phyloP scores from a whole-genome alignment of 2,797 vertebrate species.

The Liasis olivaceus region DNA sequence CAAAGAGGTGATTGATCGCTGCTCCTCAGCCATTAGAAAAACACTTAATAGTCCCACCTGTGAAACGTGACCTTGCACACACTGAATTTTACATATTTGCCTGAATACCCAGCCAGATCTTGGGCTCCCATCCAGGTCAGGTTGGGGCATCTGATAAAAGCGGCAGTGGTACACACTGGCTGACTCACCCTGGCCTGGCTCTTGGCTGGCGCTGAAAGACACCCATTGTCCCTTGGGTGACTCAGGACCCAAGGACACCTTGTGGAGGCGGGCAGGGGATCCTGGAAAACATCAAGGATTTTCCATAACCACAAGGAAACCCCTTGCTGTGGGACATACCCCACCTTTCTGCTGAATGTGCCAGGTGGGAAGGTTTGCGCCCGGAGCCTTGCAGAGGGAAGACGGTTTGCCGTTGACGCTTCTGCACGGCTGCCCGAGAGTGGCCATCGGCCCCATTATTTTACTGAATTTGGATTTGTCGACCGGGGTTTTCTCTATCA shows the following conservation, averaged over 20 bases:
- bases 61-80: no score
- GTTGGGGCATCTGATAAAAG: neutral
- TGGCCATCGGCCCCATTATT: neutral
- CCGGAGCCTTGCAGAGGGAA: neutral
- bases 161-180: neutral
- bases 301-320: slow-evolving; percentile 17
- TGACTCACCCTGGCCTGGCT: neutral
- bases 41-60: neutral
- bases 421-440: neutral
- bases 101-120: neutral
- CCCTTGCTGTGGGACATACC: neutral
- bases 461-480: neutral
- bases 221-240: neutral
- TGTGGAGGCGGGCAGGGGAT: neutral
- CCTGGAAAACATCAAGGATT: neutral
- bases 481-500: no score
- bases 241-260: neutral
- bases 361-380: neutral
- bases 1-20: neutral
- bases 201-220: neutral
- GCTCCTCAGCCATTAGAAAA: neutral
- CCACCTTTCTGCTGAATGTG: neutral
- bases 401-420: neutral
- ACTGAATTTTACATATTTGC: neutral
- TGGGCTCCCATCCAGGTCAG: neutral